Conservation (phyloP, 37 sponge, comb jelly and placozoan genomes). For the Crambe crambe region DNA sequence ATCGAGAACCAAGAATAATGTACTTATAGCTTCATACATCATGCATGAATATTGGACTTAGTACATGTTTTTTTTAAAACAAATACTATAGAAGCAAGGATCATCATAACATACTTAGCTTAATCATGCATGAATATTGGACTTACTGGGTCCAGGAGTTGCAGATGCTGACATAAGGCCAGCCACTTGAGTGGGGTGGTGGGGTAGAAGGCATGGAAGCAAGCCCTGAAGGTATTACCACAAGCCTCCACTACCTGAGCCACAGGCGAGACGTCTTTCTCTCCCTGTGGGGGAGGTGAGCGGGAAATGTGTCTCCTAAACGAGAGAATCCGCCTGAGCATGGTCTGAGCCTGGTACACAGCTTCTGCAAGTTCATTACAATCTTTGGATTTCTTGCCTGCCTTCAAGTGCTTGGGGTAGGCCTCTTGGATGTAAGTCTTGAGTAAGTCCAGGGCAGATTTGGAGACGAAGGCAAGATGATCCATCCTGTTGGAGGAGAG, state of each 20-base stretch:
- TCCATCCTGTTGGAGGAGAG: background rate
- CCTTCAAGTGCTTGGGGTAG: conserved; percentile 57
- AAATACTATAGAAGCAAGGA: too few species aligned
- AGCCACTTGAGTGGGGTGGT: conserved; percentile 85
- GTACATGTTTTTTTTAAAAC: too few species aligned
- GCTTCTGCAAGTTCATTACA: conserved; percentile 64
- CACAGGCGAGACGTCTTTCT: background rate
- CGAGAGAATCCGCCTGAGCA: conserved; percentile 69
- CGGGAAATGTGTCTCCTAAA: background rate
- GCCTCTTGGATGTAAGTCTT: conserved; percentile 67
- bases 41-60: conserved; percentile 24
- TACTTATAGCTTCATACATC: background rate
- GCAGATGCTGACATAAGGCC: conserved; percentile 72
- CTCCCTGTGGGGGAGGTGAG: background rate
- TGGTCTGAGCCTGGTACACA: conserved; percentile 37
- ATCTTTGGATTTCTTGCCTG: conserved; percentile 27
- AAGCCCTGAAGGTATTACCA: conserved; percentile 58
- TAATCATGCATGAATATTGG: background rate
- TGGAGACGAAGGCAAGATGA: conserved; percentile 51
- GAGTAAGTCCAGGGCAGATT: conserved; percentile 57
- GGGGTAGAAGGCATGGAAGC: conserved; percentile 94
- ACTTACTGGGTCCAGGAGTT: conserved; percentile 79
- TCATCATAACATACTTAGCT: too few species aligned
- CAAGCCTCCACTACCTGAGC: conserved; percentile 40
- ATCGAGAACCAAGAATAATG: background rate